Evolutionary conservation across 2,113 vertebrate species (phyloP), one percentile per base, ranked within the genome.

Genomic region (Lipophrys pholis): DNA sequence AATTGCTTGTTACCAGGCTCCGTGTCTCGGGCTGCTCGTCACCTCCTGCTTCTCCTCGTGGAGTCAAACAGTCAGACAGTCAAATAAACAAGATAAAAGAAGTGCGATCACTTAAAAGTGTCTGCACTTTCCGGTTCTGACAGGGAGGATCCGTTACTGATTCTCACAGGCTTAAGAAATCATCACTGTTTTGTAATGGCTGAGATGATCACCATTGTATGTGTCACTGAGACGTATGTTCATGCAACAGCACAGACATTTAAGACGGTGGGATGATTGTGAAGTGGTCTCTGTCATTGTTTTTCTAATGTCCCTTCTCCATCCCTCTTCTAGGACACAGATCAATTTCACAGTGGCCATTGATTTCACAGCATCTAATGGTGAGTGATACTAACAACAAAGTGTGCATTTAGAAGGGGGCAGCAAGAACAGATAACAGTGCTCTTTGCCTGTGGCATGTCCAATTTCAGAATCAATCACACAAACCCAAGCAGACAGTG

Each of bases 301-400:
- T 75, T 57, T 62, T 68, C 15, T 48, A n/a, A 57, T 73, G 39
- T 88, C 68, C 11, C 49, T 83, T 83, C 53, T 77, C 46, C 50
- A 56, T 72, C 58, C 58, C 57, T 36, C 81, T 83, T 86, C 54
- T 69, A 98, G 97, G 85, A 98, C 97, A 11, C 97, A 98, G 89
- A 96, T 98, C 91, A 97, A 96, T 94, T 98, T 98, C 92, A 98
- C 97, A 0, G 97, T 98, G 87, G 97, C 97, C 89, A 98, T 98
- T 0, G 97, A 98, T 91, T 98, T 98, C 92, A 98, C 97, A 0
- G 97, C 97, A 1, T 98, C 97, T 85, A 98, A 98, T 56, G 97
- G 97, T 98, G 93, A 96, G 96, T 90, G 54, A 88, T 86, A 81
- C 63, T 38, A 49, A 51, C 5, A 8, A 11, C 16, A 10, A 73